Conservation (phyloP, 1,140 invertebrate species). For the Frieseomelitta varia region DNA sequence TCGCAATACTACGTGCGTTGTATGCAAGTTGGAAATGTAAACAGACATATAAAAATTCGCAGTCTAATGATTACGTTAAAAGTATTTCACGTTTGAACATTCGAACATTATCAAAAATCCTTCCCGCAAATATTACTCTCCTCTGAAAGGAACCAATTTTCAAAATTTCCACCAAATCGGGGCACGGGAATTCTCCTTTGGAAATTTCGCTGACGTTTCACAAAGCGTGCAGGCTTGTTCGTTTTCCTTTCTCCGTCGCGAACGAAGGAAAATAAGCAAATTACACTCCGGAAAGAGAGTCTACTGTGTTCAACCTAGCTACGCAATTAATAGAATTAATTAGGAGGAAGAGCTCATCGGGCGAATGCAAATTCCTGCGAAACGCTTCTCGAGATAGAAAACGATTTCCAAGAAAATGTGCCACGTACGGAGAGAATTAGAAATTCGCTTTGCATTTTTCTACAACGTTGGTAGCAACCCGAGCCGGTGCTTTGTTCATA, state of each 20-base stretch:
- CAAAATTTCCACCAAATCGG: no score
- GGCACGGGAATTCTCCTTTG: no score
- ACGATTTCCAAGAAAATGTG: slow-evolving; percentile 10
- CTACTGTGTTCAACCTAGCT: background rate
- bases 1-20: no score
- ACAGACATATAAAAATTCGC: no score
- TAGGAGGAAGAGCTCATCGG: slow-evolving; percentile 9
- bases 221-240: background rate
- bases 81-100: no score
- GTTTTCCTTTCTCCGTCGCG: background rate
- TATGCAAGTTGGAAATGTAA: no score
- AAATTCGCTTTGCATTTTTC: slow-evolving; percentile 37
- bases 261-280: background rate
- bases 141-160: no score
- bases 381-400: slow-evolving; percentile 43
- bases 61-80: no score
- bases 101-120: no score
- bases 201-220: no score
- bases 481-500: slow-evolving; percentile 8
- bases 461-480: background rate
- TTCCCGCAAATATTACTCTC: no score
- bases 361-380: background rate
- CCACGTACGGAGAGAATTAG: slow-evolving; percentile 20
- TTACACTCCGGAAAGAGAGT: slow-evolving; percentile 1
- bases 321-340: slow-evolving; percentile 1